These are phyloP conservation scores for Epizoanthus scotinus DNA, from an alignment of 92 coral and sea anemone genomes.

Conservation along the genomic window DNA sequence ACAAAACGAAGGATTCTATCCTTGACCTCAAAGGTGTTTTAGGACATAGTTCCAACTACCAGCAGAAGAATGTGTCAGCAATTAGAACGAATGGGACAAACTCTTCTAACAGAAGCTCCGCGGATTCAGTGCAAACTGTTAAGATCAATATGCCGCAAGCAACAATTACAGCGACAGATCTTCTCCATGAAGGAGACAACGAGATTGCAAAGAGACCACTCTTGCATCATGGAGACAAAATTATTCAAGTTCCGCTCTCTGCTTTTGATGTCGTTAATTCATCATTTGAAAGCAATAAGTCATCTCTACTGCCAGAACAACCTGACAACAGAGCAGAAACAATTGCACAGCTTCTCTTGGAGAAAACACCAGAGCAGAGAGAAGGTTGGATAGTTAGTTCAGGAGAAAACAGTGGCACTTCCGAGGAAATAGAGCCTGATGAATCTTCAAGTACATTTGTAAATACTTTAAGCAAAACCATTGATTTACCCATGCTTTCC, in stretches of 20 bases:
- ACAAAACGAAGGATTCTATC: not conserved
- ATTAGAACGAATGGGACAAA: not conserved
- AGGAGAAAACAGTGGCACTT: constrained; percentile 33
- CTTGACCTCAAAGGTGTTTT: not conserved
- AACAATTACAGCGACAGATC: constrained; percentile 5
- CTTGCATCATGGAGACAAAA: constrained; percentile 3
- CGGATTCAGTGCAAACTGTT: not conserved
- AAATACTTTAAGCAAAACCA: not conserved
- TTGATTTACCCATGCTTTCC: not conserved
- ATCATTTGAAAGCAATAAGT: not conserved
- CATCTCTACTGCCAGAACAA: not conserved
- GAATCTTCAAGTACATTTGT: not conserved
- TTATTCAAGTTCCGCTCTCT: constrained; percentile 8
- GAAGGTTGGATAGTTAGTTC: not conserved
- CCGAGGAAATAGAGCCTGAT: not conserved
- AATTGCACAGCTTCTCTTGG: constrained; percentile 18
- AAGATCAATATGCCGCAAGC: not conserved
- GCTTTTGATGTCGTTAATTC: not conserved
- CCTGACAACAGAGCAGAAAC: constrained; percentile 13
- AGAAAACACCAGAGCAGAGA: not conserved
- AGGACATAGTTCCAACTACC: not conserved
- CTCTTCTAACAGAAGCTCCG: not conserved
- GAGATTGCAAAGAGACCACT: constrained; percentile 13
- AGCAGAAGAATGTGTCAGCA: not conserved
- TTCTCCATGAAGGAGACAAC: constrained; percentile 17